Evolutionary conservation across 1,140 invertebrate species (phyloP).

Genomic region (Octopus bimaculoides): DNA sequence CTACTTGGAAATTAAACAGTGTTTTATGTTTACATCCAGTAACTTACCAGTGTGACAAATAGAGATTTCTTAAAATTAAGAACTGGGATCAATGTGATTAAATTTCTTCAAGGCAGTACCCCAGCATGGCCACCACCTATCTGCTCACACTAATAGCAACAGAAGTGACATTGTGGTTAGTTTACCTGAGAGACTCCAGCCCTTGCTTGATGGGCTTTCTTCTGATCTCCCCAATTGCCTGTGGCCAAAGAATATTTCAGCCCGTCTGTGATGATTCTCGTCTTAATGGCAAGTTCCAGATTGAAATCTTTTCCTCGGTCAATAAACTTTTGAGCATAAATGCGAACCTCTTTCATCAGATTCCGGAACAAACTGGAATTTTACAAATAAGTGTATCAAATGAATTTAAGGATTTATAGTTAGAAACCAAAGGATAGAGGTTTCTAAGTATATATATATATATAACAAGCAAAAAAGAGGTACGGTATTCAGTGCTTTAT

Average conservation of each 20-base stretch:
- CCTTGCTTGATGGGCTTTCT: conserved; percentile 97
- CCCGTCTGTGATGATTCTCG: conserved; percentile 97
- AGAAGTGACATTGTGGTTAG: too few relatives aligned
- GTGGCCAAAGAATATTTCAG: conserved; percentile 95
- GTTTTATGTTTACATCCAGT: too few relatives aligned
- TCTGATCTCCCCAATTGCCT: conserved; percentile 99
- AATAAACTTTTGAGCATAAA: conserved; percentile 99
- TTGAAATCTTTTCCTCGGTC: conserved; percentile 98
- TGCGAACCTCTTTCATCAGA: conserved; percentile 68
- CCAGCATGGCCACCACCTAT: too few relatives aligned
- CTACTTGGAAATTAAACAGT: too few relatives aligned
- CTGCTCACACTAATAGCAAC: too few relatives aligned
- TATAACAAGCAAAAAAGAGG: too few relatives aligned
- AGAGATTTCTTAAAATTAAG: background rate
- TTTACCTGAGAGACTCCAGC: conserved; percentile 82
- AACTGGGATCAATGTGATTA: background rate
- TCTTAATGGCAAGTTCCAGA: conserved; percentile 94
- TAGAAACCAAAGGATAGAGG: too few relatives aligned
- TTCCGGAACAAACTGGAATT: conserved; percentile 53
- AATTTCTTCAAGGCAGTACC: too few relatives aligned
- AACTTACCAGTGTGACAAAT: too few relatives aligned
- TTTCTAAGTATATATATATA: too few relatives aligned
- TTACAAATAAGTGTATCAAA: conserved; percentile 85
- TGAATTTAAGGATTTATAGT: too few relatives aligned
- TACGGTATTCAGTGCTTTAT: too few relatives aligned